Percentiles rank a stretch among this genome's conserved stretches.
phyloP scores from a whole-genome alignment of 2,888 invertebrate species.

The Calliscelio sp. region DNA sequence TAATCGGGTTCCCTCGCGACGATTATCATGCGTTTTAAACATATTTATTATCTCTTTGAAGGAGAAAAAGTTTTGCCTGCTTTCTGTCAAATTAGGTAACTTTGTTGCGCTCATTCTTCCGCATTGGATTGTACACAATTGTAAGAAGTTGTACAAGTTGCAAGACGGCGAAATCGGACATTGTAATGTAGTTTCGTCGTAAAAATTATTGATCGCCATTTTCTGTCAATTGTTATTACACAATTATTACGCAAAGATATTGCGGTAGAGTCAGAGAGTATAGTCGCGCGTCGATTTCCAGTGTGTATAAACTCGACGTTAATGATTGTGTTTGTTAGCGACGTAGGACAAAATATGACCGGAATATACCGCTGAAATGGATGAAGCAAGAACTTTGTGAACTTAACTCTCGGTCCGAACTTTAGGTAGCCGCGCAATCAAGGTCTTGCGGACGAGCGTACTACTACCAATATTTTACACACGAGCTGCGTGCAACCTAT shows the following conservation, averaged over 20 bases:
- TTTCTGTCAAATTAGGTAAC: background rate
- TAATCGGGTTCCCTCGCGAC: background rate
- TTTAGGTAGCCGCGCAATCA: slow-evolving; percentile 51
- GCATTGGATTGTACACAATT: too few species aligned
- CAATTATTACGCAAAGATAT: background rate
- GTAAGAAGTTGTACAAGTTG: too few species aligned
- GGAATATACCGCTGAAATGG: slow-evolving; percentile 9
- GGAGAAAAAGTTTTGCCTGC: background rate
- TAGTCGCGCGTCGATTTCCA: background rate
- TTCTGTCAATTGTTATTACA: background rate
- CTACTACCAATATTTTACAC: slow-evolving; percentile 55
- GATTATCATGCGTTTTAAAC: slow-evolving; percentile 20
- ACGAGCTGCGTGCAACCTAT: slow-evolving; percentile 53
- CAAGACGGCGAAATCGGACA: too few species aligned
- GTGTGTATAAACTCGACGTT: background rate
- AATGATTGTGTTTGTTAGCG: background rate
- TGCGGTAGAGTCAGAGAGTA: background rate
- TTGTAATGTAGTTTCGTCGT: background rate
- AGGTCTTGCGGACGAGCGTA: slow-evolving; percentile 41
- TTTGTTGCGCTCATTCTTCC: too few species aligned
- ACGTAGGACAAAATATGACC: slow-evolving; percentile 8
- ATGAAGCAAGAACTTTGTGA: slow-evolving; percentile 31
- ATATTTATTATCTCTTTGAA: slow-evolving; percentile 7
- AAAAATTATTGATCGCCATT: background rate
- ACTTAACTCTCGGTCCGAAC: slow-evolving; percentile 23